phyloP scores from a whole-genome alignment of 2,113 vertebrate genomes.

The Cyrtonyx montezumae region DNA sequence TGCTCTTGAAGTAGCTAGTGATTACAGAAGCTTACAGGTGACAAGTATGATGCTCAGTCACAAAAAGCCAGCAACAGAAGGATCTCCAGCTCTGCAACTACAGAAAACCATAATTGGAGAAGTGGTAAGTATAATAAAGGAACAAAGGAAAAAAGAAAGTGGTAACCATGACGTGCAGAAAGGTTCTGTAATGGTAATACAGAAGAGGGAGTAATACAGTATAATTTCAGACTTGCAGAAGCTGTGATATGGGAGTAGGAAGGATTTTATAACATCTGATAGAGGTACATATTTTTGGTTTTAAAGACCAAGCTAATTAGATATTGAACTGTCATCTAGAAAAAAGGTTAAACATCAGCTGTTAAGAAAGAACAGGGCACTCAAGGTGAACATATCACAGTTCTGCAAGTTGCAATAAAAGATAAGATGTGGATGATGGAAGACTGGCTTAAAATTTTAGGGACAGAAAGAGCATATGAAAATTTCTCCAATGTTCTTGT shows the following conservation, averaged over 20 bases:
- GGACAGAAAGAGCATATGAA: not conserved
- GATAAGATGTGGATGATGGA: not conserved
- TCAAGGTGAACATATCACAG: conserved; percentile 21
- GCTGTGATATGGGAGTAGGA: not conserved
- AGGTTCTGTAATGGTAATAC: conserved; percentile 18
- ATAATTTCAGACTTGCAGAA: conserved; percentile 46
- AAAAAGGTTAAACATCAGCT: conserved; percentile 66
- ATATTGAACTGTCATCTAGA: conserved; percentile 49
- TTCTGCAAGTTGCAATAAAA: not conserved
- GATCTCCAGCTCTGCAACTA: conserved; percentile 24
- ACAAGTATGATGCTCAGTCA: not conserved
- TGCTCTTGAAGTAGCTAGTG: not conserved
- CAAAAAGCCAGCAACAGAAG: conserved; percentile 3
- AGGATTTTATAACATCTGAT: conserved; percentile 41
- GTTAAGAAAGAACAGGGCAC: conserved; percentile 35
- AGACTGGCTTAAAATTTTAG: conserved; percentile 13
- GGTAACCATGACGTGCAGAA: conserved; percentile 25
- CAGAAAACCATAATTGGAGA: conserved; percentile 15
- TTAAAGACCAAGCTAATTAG: conserved; percentile 65
- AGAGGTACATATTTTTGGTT: not conserved
- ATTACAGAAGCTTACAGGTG: conserved; percentile 17
- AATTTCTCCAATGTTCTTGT: not conserved
- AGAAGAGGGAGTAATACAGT: conserved; percentile 13
- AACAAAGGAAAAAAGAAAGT: not conserved
- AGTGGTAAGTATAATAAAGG: conserved; percentile 17